Evolutionary conservation across 2,888 invertebrate genomes (phyloP), one percentile per base, ranked within the genome.

Genomic region (Platynereis dumerilii): DNA sequence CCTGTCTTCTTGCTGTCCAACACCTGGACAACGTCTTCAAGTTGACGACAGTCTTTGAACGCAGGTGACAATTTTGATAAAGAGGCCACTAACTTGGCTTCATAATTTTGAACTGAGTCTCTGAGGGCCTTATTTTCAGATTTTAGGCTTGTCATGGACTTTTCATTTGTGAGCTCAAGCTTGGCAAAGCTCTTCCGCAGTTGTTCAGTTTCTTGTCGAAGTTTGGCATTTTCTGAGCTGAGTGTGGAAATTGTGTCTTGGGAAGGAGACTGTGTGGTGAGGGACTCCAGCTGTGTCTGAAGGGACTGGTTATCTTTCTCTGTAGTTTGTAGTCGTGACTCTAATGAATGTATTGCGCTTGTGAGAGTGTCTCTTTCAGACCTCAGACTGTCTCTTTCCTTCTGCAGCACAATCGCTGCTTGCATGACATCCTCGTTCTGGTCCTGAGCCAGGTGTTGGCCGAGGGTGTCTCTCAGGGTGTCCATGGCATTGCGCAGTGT

Each of bases 251-350:
- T 5, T 5, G 12, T 12, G 12, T 34, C 34, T 34, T 5, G 7
- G 12, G 34, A 34, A 5, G 5, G 20, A 3, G 48, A 48, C 7
- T 20, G 48, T 48, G 5, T 5, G 7, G 22, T 48, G 10, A 22
- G 17, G 7, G n/a, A n/a, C 17, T 48, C 48, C 20, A 48, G n/a
- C n/a, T 48, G 48, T n/a, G 7, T 22, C 48, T n/a, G 48, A 3
- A 48, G 48, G n/a, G 48, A 48, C 48, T 48, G 48, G 48, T 48
- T 48, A 34, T 34, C 34, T 34, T 5, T 34, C 34, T 34, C 34
- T 34, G 34, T 12, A 34, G 34, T 12, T 34, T 34, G 34, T 34
- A 34, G 34, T 34, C 34, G 34, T 7, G 34, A 5, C 12, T 34
- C 34, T 12, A 34, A 12, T 7, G 34, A 5, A 34, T 12, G 34